Base-by-base conservation (phyloP, 2,113 vertebrate genomes). In the Ondatra zibethicus region DNA sequence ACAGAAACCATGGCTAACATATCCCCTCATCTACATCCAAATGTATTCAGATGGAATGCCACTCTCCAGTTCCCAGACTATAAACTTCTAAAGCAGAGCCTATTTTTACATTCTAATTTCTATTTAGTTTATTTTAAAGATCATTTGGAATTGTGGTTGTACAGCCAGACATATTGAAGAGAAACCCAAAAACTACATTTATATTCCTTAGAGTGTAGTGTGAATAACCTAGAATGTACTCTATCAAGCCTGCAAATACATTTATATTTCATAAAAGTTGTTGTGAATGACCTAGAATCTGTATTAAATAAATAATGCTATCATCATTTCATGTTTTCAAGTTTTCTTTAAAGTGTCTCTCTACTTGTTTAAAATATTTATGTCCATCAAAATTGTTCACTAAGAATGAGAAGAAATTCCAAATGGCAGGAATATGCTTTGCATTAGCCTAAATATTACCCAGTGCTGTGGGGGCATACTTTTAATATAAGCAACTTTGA, bases 41-140 rank as follows among this genome's bases (percentile, higher is more conserved):
- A 31, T 82, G 88, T 87, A 61, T 92, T 80, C 50, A 47, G n/a
- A 92, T 82, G 7, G 25, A 31, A 16, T 50, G 42, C 25, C 82
- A 81, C 3, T 19, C 4, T 84, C 2, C 1, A 63, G 5, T 63
- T 85, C 93, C 10, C 29, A 93, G 63, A 76, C 65, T 52, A 8
- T 96, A 73, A 85, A 55, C 94, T 65, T 88, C 17, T 78, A 45
- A 96, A 93, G 45, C 31, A 88, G 9, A 96, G 27, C 5, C 31
- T 76, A 27, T 55, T 93, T 50, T 66, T 82, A 39, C 39, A 9
- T 39, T 47, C 19, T 52, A 87, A 25, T 63, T 68, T 88, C 73
- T 66, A 70, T 95, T 61, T 93, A 84, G 5, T 0, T 47, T 93
- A 50, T 8, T 90, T 25, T 86, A 50, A 29, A 25, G 2, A 91